phyloP scores from a whole-genome alignment of 2,888 invertebrate species.

The Neoaliturus tenellus region DNA sequence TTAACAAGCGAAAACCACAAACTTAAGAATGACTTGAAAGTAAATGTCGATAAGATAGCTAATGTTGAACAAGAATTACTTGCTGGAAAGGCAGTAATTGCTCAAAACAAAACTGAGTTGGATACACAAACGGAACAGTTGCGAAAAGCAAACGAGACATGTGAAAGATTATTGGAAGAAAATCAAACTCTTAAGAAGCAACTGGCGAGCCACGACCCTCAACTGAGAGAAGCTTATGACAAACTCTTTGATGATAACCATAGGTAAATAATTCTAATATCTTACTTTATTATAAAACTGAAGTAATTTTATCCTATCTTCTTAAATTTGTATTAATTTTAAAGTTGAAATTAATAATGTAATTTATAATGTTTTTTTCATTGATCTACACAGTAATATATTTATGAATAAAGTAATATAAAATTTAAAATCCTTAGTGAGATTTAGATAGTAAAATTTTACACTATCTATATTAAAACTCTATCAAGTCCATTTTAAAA shows the following conservation, averaged over 20 bases:
- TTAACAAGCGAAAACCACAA: background rate
- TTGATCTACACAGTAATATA: too few species aligned
- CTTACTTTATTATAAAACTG: too few species aligned
- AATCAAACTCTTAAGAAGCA: background rate
- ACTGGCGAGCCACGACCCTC: conserved; percentile 60
- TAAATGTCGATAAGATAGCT: conserved; percentile 58
- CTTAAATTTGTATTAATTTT: too few species aligned
- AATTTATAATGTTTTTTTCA: too few species aligned
- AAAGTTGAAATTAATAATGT: too few species aligned
- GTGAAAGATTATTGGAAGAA: background rate
- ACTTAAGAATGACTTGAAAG: background rate
- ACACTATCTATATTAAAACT: too few species aligned
- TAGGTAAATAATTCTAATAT: conserved; percentile 73
- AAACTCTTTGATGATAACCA: conserved; percentile 72
- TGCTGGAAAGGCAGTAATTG: conserved; percentile 53
- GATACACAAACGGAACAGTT: background rate
- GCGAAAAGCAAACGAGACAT: background rate
- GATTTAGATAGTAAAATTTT: too few species aligned
- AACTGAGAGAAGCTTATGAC: conserved; percentile 71
- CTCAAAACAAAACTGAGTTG: background rate
- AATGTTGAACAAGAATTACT: conserved; percentile 51
- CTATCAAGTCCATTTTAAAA: too few species aligned
- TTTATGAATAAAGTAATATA: too few species aligned
- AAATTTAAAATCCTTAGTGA: too few species aligned
- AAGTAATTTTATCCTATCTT: too few species aligned